Evolutionary conservation across 2,113 vertebrate genomes (phyloP), one percentile per base, ranked within the genome.

Genomic region (Monopterus albus): DNA sequence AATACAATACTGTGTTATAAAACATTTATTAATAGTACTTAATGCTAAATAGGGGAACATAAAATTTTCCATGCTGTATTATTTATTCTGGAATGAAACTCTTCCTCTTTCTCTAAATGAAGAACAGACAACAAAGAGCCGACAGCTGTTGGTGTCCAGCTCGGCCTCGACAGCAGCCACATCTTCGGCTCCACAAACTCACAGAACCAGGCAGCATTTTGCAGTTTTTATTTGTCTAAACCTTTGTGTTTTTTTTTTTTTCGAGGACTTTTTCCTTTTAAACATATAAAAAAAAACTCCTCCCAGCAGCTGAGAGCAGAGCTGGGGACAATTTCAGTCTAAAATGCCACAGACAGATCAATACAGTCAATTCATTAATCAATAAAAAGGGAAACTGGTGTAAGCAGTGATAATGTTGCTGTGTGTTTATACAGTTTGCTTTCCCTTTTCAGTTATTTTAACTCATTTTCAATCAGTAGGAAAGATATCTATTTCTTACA

Each of bases 101-200:
- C 52, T 33, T 46, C 18, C 15, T 17, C 18, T 20, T 68, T 25
- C 43, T 25, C 29, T 57, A 38, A 51, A 57, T 38, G 1, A 29
- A 33, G 3, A 28, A 51, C 18, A 2, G 21, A 35, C 51, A 35
- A 50, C 53, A 49, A 38, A 33, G 64, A 31, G 51, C 39, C 56
- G 13, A 17, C 58, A 73, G 33, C 64, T 65, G 74, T 65, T 23
- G 26, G 40, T 8, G 49, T 66, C 49, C 62, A 38, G 35, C 53
- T 45, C 53, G 3, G 7, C 55, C 28, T 55, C 4, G 39, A 38
- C 69, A 47, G 45, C 66, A 45, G 31, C 68, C 15, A 28, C 58
- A 49, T 33, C 40, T 15, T 58, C 61, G 45, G 13, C 35, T 50
- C 28, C 60, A 28, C 40, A 29, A 15, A 56, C 6, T 53, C 23